A percentile compares a stretch with the other conserved stretches of the same genome.
Conservation (phyloP, 2,888 invertebrate species). For the Chrysolina oricalcia region DNA sequence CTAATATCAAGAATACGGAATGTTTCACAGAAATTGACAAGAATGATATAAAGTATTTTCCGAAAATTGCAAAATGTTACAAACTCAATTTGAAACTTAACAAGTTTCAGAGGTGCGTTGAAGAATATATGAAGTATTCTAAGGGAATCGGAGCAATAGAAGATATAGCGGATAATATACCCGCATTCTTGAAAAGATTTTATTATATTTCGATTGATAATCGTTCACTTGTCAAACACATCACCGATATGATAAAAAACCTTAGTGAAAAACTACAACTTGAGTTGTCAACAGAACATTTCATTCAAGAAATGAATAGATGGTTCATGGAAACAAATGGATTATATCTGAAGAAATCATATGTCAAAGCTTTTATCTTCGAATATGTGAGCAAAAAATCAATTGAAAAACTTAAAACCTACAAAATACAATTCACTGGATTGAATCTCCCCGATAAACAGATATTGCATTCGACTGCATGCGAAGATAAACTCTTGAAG, state of each 20-base stretch:
- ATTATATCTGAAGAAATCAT: background rate
- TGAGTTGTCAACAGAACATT: background rate
- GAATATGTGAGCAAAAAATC: background rate
- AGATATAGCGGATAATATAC: background rate
- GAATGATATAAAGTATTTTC: background rate
- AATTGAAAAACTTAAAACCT: background rate
- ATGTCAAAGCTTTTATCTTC: conserved; percentile 10
- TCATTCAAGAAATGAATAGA: conserved; percentile 8
- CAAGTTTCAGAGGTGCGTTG: background rate
- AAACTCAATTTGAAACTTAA: background rate
- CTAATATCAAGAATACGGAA: background rate
- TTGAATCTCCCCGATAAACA: background rate
- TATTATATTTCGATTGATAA: background rate
- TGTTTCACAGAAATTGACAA: background rate
- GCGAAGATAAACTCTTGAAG: background rate
- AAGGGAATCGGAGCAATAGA: background rate
- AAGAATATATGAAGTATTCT: background rate
- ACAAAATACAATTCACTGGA: background rate
- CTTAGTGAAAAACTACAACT: background rate
- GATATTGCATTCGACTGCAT: conserved; percentile 7
- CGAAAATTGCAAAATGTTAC: background rate
- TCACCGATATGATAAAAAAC: background rate
- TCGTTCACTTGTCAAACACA: background rate
- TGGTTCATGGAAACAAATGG: conserved; percentile 8
- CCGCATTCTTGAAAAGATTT: background rate